Base-by-base conservation (phyloP, 2,797 vertebrate species). In the Hoplostethus mediterraneus region DNA sequence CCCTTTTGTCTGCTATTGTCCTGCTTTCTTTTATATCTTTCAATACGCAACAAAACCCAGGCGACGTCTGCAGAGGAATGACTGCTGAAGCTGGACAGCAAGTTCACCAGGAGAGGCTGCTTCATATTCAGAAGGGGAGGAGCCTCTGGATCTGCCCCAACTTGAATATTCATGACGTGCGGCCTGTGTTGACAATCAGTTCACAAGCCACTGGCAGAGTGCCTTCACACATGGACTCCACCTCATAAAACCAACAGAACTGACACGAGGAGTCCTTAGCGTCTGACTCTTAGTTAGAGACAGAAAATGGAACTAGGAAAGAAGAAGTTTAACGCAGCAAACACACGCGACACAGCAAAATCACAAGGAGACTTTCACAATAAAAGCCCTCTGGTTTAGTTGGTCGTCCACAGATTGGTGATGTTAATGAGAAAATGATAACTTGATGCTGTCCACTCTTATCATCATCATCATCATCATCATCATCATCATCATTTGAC, bases 121-220 rank as follows among this genome's bases (percentile, higher is more conserved):
- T 95, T 91, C 94, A 96, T 96, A 96, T 95, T 91, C 92, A 95
- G 90, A 76, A 76, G 64, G 28, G 89, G 90, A 85, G 87, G 89
- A 89, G 59, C 1, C 6, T 21, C 6, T 21, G 11, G 0, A 0
- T 28, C 75, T 79, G 17, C 83, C 79, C 76, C 0, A 9, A 0
- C 0, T 0, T 17, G 25, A 6, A 62, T 77, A n/a, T 7, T 55
- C 49, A 82, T 59, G 21, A 51, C 57, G 36, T 2, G 51, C 17
- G 58, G 66, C 72, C 79, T 83, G 78, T 86, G 78, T 86, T 87
- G 53, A 79, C 79, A 57, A 62, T 54, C 13, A 25, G 53, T 66
- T 86, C 52, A 71, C 86, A 57, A 0, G 12, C 33, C 78, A 54
- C 73, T 77, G 83, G 16, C n/a, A 75, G 77, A 82, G 87, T 71